Evolutionary conservation across 2,888 invertebrate genomes (phyloP).

Genomic region (Acanthosepion pharaonis): DNA sequence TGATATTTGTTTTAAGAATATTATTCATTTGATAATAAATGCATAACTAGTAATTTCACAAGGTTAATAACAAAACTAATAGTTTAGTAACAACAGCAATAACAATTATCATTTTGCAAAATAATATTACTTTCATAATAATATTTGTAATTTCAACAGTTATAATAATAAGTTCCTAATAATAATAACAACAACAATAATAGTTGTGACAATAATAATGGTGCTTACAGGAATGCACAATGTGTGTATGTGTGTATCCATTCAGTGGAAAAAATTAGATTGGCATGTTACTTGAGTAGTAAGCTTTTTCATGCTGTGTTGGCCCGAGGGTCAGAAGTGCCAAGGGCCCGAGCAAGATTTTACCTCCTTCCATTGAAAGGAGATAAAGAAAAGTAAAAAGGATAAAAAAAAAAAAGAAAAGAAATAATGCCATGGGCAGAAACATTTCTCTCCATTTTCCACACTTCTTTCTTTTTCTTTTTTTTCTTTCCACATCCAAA

Average conservation of each 20-base stretch:
- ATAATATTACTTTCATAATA: no score
- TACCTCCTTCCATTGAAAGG: background rate
- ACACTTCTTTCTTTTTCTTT: background rate
- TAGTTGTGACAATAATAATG: background rate
- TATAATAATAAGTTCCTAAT: no score
- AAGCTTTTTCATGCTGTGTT: background rate
- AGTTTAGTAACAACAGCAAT: no score
- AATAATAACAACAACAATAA: background rate
- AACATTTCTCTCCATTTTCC: background rate
- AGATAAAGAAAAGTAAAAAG: background rate
- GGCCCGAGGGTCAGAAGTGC: background rate
- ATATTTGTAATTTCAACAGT: no score
- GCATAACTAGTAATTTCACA: no score
- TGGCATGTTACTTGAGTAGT: constrained; percentile 8
- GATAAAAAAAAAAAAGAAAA: background rate
- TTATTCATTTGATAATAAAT: no score
- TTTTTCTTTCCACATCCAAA: background rate
- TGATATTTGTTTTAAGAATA: no score
- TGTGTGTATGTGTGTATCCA: background rate
- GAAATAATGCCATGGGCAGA: background rate
- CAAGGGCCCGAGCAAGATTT: background rate
- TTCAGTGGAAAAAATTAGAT: background rate
- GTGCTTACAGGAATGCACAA: background rate
- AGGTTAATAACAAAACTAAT: no score
- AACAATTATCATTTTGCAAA: no score